phyloP scores from a whole-genome alignment of 2,113 vertebrate species.

The Bombycilla garrulus region DNA sequence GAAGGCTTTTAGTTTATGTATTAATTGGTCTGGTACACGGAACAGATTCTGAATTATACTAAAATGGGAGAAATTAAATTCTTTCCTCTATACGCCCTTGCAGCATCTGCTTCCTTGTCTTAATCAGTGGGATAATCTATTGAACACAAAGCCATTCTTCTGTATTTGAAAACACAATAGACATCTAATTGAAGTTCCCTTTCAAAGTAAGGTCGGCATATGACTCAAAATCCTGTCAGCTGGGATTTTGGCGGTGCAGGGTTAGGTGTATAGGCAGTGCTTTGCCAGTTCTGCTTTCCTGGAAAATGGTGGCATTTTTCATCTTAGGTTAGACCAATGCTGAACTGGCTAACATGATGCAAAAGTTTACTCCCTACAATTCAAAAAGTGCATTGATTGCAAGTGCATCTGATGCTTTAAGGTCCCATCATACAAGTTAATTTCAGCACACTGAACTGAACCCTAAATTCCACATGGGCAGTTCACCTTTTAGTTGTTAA shows the following conservation, averaged over 20 bases:
- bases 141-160: conserved; percentile 36
- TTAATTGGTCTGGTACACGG: neutral
- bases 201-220: neutral
- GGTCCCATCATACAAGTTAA: neutral
- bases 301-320: neutral
- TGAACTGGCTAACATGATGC: neutral
- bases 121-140: conserved; percentile 13
- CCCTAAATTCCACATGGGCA: neutral
- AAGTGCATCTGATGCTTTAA: neutral
- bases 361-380: neutral
- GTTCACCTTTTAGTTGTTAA: neutral
- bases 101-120: conserved; percentile 42
- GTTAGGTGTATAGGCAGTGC: neutral
- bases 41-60: neutral
- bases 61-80: neutral
- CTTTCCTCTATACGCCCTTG: neutral
- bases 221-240: conserved; percentile 18
- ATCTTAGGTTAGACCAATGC: neutral
- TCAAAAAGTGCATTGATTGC: neutral
- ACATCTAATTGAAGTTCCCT: conserved; percentile 2
- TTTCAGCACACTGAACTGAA: neutral
- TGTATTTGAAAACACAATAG: conserved; percentile 39
- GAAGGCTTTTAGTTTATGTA: neutral
- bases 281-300: neutral
- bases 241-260: neutral